Base-by-base conservation (phyloP, 2,797 vertebrate species). In the Macroramphosus scolopax region DNA sequence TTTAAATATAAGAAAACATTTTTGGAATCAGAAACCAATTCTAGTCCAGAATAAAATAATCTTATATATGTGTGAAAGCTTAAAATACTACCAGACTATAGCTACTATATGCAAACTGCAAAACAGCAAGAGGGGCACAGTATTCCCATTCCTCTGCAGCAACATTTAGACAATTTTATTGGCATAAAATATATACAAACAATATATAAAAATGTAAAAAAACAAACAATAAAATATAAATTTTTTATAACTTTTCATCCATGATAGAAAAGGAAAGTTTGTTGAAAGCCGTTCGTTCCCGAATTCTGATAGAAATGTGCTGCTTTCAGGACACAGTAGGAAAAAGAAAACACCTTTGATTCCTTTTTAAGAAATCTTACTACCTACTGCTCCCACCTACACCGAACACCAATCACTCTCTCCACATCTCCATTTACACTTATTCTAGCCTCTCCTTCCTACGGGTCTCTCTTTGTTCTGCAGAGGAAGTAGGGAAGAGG, bases 161-260 rank as follows among this genome's bases (percentile, higher is more conserved):
- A 69, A 65, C 59, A 72, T 57, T 37, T 59, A 39, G 22, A 72
- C 18, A 32, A 30, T 68, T 86, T 87, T 87, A 85, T 83, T 86
- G 34, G 46, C 30, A 70, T 69, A 77, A 78, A 80, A 78, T 77
- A 87, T 73, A 51, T 78, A 79, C 61, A 81, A 66, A 62, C 14
- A 13, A 20, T 33, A 63, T 32, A 63, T 52, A 9, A 20, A 40
- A 44, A 26, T 26, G 12, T 10, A 15, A 17, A 7, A 45, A 16
- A 61, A 59, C 75, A 56, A 71, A 64, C 20, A 59, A 60, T 57
- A 56, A 39, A 53, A 53, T 63, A 58, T 49, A 61, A 77, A 73
- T n/a, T n/a, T n/a, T n/a, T n/a, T n/a, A n/a, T n/a, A n/a, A n/a
- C n/a, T n/a, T n/a, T n/a, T n/a, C n/a, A n/a, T n/a, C n/a, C n/a